Conservation (phyloP, 2,888 invertebrate species). For the Disparrhopalites patrizii region DNA sequence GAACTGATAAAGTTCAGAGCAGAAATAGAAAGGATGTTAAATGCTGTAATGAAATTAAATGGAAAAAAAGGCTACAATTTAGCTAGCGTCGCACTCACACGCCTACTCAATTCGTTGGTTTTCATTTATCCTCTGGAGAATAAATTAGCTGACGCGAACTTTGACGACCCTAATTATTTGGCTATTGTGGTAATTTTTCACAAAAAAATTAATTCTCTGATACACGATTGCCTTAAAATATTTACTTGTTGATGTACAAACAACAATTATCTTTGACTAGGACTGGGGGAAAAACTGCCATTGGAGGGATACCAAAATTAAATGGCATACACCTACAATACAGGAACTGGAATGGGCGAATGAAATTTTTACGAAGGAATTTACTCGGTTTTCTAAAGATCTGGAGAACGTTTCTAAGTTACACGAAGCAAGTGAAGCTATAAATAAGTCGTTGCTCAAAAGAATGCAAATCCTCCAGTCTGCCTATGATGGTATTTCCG, state of each 20-base stretch:
- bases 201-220: not conserved
- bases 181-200: constrained; percentile 42
- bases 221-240: no score
- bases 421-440: constrained; percentile 54
- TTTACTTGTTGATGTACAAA: not conserved
- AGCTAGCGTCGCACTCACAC: constrained; percentile 35
- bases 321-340: constrained; percentile 73
- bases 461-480: constrained; percentile 65
- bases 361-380: constrained; percentile 53
- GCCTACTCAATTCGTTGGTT: constrained; percentile 42
- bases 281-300: constrained; percentile 77
- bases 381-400: constrained; percentile 54
- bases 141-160: constrained; percentile 41
- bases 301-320: constrained; percentile 62
- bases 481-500: constrained; percentile 61
- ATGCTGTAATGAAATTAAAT: constrained; percentile 53
- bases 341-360: constrained; percentile 66
- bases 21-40: constrained; percentile 56
- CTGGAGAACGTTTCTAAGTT: constrained; percentile 59
- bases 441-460: constrained; percentile 64
- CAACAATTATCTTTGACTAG: constrained; percentile 48
- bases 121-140: constrained; percentile 46
- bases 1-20: constrained; percentile 57
- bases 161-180: constrained; percentile 46
- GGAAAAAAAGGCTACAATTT: constrained; percentile 47